Conservation (phyloP, 2,797 vertebrate species). For the Pterois miles region DNA sequence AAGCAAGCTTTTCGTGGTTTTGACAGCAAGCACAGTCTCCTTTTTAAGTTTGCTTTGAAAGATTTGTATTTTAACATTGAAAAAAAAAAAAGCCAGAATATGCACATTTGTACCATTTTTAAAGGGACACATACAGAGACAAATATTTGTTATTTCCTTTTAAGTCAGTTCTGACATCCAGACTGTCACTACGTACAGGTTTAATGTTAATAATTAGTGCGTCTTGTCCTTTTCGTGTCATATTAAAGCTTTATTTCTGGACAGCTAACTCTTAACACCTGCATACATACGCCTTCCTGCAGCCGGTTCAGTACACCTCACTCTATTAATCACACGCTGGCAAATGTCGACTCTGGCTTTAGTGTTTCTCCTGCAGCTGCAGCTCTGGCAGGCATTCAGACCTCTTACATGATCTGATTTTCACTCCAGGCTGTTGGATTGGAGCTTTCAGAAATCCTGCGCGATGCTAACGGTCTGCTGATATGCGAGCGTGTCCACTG, state of each 20-base stretch:
- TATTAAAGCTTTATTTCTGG: slow-evolving; percentile 16
- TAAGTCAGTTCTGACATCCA: background rate
- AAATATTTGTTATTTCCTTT: background rate
- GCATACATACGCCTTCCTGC: background rate
- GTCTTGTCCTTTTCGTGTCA: background rate
- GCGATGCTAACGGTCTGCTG: background rate
- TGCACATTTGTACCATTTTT: slow-evolving; percentile 35
- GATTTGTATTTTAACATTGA: background rate
- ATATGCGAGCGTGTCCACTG: background rate
- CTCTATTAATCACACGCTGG: background rate
- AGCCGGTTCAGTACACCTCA: slow-evolving; percentile 9
- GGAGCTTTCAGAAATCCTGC: background rate
- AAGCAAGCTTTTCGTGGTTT: slow-evolving; percentile 1
- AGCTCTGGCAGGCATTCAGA: slow-evolving; percentile 21
- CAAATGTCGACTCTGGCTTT: background rate
- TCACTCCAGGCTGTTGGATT: slow-evolving; percentile 24
- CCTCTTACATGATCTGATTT: slow-evolving; percentile 43
- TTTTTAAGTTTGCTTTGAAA: slow-evolving; percentile 12
- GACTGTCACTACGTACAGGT: slow-evolving; percentile 17
- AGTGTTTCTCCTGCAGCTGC: slow-evolving; percentile 43
- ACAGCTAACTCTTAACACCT: background rate
- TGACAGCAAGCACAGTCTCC: background rate
- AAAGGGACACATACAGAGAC: slow-evolving; percentile 1
- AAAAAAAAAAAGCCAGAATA: slow-evolving; percentile 8
- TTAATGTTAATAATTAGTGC: background rate